phyloP scores from a whole-genome alignment of 2,113 vertebrate species.

The Herpetotheres cachinnans region DNA sequence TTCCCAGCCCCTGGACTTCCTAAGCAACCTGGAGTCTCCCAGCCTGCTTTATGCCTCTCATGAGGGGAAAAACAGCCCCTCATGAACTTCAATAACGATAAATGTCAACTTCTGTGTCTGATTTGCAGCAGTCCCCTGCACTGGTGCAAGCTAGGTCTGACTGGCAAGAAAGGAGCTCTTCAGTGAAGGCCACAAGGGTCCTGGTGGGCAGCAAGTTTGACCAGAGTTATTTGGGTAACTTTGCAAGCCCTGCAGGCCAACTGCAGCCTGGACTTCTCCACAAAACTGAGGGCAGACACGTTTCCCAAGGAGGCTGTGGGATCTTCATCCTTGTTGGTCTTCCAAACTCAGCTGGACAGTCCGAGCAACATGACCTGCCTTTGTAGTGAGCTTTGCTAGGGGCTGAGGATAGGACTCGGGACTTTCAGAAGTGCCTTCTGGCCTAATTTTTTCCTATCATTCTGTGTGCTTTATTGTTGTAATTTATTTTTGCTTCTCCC shows the following conservation, averaged over 20 bases:
- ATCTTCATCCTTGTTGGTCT: rapidly evolving
- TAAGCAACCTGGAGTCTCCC: not conserved
- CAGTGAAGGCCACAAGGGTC: not conserved
- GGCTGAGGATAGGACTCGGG: not conserved
- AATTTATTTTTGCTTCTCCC: not conserved
- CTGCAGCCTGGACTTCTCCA: not conserved
- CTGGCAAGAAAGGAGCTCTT: not conserved
- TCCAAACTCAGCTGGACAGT: not conserved
- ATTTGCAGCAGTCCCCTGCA: not conserved
- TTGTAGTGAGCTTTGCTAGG: not conserved
- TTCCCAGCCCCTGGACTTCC: not conserved
- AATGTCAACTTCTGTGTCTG: not conserved
- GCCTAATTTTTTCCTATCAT: not conserved
- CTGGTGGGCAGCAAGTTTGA: not conserved
- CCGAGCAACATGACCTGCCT: not conserved
- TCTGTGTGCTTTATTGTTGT: not conserved
- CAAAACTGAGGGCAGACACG: not conserved
- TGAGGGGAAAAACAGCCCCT: not conserved
- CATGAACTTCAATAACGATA: not conserved
- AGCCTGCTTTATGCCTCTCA: not conserved
- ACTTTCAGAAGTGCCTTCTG: not conserved
- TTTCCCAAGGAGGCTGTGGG: not conserved
- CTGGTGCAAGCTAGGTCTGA: not conserved
- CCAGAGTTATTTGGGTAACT: not conserved
- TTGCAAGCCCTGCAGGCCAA: not conserved